phyloP scores from a whole-genome alignment of 64 coral and sea anemone genomes.

The Orbicella faveolata region DNA sequence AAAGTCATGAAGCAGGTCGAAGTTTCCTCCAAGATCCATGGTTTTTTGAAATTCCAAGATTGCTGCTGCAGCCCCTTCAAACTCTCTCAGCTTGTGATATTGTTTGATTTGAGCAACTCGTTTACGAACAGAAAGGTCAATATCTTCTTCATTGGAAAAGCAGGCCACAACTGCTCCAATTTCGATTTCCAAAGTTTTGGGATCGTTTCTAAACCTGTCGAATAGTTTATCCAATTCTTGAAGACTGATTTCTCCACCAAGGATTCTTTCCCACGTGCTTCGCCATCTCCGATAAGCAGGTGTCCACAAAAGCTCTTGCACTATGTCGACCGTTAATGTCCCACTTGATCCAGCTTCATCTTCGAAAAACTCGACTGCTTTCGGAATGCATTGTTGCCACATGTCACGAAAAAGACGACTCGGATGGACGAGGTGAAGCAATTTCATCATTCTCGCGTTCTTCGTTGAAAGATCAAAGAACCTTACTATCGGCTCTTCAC shows the following conservation, averaged over 20 bases:
- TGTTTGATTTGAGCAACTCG: conserved; percentile 48
- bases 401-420: conserved; percentile 42
- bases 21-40: conserved; percentile 55
- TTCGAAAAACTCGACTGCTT: conserved; percentile 1
- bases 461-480: conserved; percentile 38
- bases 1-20: conserved; percentile 43
- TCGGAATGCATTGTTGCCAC: conserved; percentile 43
- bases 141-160: not conserved
- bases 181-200: not conserved
- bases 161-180: not conserved
- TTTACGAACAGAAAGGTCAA: not conserved
- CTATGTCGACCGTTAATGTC: conserved; percentile 33
- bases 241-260: conserved; percentile 54
- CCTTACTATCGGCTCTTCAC: not conserved
- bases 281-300: conserved; percentile 15
- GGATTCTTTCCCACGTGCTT: conserved; percentile 25
- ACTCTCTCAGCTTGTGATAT: conserved; percentile 31
- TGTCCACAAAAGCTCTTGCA: conserved; percentile 52
- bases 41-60: conserved; percentile 42
- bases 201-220: conserved; percentile 15
- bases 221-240: conserved; percentile 47
- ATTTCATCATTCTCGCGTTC: conserved; percentile 31
- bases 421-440: not conserved
- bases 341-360: conserved; percentile 9
- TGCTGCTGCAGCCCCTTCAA: conserved; percentile 22